Evolutionary conservation across 1,140 invertebrate genomes (phyloP).

Genomic region (Adelges cooleyi): DNA sequence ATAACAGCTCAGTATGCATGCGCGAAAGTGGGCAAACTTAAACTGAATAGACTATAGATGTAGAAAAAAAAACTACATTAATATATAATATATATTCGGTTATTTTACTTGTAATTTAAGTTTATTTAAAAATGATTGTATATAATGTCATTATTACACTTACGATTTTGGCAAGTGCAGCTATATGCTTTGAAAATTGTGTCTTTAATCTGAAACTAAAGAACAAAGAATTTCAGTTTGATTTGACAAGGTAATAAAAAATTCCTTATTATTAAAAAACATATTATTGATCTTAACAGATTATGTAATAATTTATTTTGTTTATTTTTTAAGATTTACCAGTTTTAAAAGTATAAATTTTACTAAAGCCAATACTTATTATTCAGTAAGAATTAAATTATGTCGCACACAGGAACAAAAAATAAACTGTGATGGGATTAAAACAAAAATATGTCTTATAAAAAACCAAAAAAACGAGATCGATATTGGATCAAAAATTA

Average conservation of each 20-base stretch:
- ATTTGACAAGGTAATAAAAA: background rate
- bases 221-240: background rate
- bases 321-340: background rate
- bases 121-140: no score
- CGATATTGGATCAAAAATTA: conserved; percentile 11
- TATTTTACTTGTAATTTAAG: no score
- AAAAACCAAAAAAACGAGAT: background rate
- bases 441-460: background rate
- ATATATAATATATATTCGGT: no score
- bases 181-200: background rate
- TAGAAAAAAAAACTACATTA: no score
- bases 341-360: background rate
- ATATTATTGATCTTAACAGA: no score
- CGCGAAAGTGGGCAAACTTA: no score
- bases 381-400: background rate
- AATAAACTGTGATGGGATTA: background rate
- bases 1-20: no score
- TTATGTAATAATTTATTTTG: background rate
- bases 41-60: no score
- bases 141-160: no score
- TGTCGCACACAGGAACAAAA: background rate
- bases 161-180: no score
- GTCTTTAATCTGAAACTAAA: background rate
- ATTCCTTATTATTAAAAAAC: background rate
- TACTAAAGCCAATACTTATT: background rate